Evolutionary conservation across 2,113 vertebrate species (phyloP).

Genomic region (Otolemur garnettii): DNA sequence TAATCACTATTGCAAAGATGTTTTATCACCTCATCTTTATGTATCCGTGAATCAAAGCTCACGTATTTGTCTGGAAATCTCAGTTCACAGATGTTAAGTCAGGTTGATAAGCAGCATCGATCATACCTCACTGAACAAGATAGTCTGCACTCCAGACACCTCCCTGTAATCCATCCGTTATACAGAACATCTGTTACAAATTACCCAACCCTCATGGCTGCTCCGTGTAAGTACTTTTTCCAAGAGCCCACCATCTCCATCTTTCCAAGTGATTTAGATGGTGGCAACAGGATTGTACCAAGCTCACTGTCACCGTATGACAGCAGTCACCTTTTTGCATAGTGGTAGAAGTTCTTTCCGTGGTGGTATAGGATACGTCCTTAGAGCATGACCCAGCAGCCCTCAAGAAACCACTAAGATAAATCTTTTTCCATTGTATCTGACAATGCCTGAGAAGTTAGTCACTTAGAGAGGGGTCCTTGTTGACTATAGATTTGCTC

Average conservation of each 20-base stretch:
- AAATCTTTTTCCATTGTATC: neutral
- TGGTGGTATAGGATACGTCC: neutral
- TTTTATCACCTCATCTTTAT: conserved; percentile 63
- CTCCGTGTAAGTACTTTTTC: conserved; percentile 47
- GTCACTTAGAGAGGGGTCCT: neutral
- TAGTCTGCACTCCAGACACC: neutral
- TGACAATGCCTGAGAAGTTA: neutral
- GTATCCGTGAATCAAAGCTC: conserved; percentile 61
- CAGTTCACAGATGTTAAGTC: conserved; percentile 63
- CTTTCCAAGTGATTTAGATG: conserved; percentile 57
- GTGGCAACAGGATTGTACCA: conserved; percentile 8
- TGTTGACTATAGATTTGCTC: neutral
- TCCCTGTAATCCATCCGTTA: conserved; percentile 17
- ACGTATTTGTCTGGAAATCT: conserved; percentile 66
- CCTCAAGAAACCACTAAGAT: neutral
- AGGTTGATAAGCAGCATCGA: conserved; percentile 11
- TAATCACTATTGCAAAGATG: conserved; percentile 68
- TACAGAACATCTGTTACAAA: conserved; percentile 43
- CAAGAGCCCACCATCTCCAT: conserved; percentile 22
- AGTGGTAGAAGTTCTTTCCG: neutral
- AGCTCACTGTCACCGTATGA: conserved; percentile 22
- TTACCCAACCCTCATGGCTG: conserved; percentile 50
- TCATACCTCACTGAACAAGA: conserved; percentile 47
- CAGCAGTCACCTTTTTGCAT: neutral
- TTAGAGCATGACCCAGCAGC: neutral